Base-by-base conservation (phyloP, 2,888 invertebrate genomes). In the Eristalis tenax region DNA sequence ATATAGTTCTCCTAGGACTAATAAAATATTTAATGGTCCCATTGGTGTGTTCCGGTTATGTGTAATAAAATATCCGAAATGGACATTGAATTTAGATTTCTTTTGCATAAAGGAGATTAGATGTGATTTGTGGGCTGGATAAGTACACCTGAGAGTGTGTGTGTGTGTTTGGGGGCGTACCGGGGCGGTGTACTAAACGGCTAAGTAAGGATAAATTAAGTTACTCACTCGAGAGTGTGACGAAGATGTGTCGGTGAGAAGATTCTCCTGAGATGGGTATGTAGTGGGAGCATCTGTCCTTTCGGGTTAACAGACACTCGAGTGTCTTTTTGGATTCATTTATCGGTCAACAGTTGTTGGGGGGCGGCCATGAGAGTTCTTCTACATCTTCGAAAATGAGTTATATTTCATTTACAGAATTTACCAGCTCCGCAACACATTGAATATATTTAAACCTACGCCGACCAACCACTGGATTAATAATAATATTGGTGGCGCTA, bases 11-110 rank as follows among this genome's bases (percentile, higher is more conserved):
- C 88, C 65, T 65, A 88, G 88, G 88, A 83, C 88, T 88, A 84
- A 88, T 88, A 88, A 88, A 88, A 84, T 88, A 88, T 88, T 88
- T 88, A 88, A 88, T 88, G 84, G 79, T 75, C 83, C 79, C 83
- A 80, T 76, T 73, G 83, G 83, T 69, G 73, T 76, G 79, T 79
- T 80, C 79, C 87, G 76, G 83, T 83, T 83, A 83, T 83, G 69
- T 87, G 83, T 83, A 87, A 87, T 87, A 83, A 87, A 87, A 83
- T 87, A 87, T 83, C 87, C 76, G 73, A 83, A 83, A 83, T 83
- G 87, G 83, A 80, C 87, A 83, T 83, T 83, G 83, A 87, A 83
- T 80, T 87, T 87, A 83, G 82, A 86, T 86, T 82, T 83, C 82
- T 86, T 82, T 74, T 79, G 65, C 78, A 83, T 78, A 79, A 68